These are phyloP conservation scores for Heloderma charlesbogerti DNA, from an alignment of 2,113 vertebrate genomes.

Conservation along the genomic window DNA sequence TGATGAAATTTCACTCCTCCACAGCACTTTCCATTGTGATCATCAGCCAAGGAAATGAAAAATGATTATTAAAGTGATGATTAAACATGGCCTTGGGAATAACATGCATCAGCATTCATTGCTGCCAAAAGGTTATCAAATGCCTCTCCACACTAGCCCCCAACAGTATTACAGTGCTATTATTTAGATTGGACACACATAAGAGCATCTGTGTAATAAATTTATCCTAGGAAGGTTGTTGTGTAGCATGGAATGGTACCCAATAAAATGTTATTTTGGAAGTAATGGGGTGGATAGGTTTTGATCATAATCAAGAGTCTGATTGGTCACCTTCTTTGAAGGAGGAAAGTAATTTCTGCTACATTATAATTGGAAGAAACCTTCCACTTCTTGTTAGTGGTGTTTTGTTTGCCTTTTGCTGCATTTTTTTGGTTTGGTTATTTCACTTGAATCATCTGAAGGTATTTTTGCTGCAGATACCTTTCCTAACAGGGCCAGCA, in stretches of 20 bases:
- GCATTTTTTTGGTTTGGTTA: neutral
- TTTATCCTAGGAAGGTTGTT: neutral
- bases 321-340: neutral
- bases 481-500: neutral
- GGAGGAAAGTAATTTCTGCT: neutral
- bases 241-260: too few relatives aligned
- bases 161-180: neutral
- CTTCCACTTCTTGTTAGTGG: neutral
- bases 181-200: constrained; percentile 12
- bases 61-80: neutral
- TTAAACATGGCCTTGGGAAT: constrained; percentile 3
- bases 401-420: neutral
- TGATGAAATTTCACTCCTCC: neutral
- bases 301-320: neutral
- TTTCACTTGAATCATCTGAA: neutral
- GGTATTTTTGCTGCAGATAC: neutral
- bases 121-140: constrained; percentile 3
- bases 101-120: neutral
- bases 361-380: neutral
- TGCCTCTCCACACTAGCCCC: neutral
- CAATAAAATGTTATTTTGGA: neutral
- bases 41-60: neutral
- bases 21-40: neutral
- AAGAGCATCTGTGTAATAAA: neutral
- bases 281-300: neutral